Conservation (phyloP, 2,113 vertebrate genomes). For the Onychostoma macrolepis region DNA sequence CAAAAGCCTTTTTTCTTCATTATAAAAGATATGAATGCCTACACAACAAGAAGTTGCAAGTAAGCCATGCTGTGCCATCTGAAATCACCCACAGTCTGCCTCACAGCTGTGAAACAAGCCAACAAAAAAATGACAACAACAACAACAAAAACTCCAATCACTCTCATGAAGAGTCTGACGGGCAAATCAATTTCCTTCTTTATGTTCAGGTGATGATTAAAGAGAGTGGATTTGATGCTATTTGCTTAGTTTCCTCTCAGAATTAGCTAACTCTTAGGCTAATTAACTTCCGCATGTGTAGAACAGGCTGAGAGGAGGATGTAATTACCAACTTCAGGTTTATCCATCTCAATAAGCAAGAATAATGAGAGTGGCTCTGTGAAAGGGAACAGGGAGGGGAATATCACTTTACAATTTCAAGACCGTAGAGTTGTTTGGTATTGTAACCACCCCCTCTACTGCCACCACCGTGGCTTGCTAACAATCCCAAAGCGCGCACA, state of each 20-base stretch:
- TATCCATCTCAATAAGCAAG: slow-evolving; percentile 74
- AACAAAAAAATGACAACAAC: slow-evolving; percentile 9
- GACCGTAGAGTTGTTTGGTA: slow-evolving; percentile 8
- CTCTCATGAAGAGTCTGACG: slow-evolving; percentile 21
- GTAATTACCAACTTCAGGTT: slow-evolving; percentile 63
- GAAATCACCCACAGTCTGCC: slow-evolving; percentile 25
- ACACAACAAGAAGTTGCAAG: not conserved
- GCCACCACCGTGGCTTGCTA: not conserved
- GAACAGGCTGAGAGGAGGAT: slow-evolving; percentile 25
- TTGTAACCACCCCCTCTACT: not conserved
- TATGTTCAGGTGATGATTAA: slow-evolving; percentile 49
- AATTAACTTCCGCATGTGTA: slow-evolving; percentile 55
- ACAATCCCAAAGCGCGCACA: not conserved
- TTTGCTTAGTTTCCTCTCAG: slow-evolving; percentile 57
- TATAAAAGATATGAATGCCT: not conserved
- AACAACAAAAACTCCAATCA: not conserved
- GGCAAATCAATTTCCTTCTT: slow-evolving; percentile 37
- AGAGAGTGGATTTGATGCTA: slow-evolving; percentile 48
- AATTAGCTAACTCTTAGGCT: slow-evolving; percentile 53
- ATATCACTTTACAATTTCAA: slow-evolving; percentile 42
- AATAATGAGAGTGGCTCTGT: slow-evolving; percentile 70
- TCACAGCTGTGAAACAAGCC: slow-evolving; percentile 15
- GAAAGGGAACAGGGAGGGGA: slow-evolving; percentile 53
- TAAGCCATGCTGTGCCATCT: slow-evolving; percentile 13
- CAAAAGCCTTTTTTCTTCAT: not conserved